Conservation (phyloP, 2,888 invertebrate genomes). For the Eustalomyia histrio region DNA sequence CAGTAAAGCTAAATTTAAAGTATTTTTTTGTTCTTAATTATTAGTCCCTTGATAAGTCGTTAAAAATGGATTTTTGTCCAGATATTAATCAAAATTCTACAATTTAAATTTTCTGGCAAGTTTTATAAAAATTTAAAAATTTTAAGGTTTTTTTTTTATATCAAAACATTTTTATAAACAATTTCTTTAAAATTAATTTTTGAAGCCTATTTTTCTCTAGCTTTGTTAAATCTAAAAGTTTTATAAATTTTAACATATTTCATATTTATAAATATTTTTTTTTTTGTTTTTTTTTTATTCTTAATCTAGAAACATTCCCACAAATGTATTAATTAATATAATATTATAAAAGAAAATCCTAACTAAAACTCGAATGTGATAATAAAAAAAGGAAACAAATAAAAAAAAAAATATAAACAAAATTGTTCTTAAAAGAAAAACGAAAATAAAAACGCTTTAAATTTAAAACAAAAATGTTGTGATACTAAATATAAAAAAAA, state of each 20-base stretch:
- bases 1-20: too few relatives aligned
- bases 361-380: conserved; percentile 67
- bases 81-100: too few relatives aligned
- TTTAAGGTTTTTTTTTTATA: conserved; percentile 11
- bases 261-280: conserved; percentile 50
- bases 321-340: conserved; percentile 67
- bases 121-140: neutral
- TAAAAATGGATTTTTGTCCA: too few relatives aligned
- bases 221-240: neutral
- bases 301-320: conserved; percentile 72
- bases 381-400: conserved; percentile 30
- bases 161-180: neutral
- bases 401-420: neutral
- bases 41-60: too few relatives aligned
- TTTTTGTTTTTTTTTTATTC: conserved; percentile 56
- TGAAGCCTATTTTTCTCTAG: neutral
- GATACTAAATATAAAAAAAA: conserved; percentile 53
- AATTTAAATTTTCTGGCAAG: too few relatives aligned
- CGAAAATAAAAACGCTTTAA: conserved; percentile 24
- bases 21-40: too few relatives aligned
- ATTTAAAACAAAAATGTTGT: conserved; percentile 58
- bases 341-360: conserved; percentile 41
- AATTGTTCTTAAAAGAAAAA: conserved; percentile 24
- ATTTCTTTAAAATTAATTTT: too few relatives aligned
- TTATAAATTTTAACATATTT: conserved; percentile 13